phyloP scores from a whole-genome alignment of 2,797 vertebrate genomes.

The Enteromius unitaeniatus region DNA sequence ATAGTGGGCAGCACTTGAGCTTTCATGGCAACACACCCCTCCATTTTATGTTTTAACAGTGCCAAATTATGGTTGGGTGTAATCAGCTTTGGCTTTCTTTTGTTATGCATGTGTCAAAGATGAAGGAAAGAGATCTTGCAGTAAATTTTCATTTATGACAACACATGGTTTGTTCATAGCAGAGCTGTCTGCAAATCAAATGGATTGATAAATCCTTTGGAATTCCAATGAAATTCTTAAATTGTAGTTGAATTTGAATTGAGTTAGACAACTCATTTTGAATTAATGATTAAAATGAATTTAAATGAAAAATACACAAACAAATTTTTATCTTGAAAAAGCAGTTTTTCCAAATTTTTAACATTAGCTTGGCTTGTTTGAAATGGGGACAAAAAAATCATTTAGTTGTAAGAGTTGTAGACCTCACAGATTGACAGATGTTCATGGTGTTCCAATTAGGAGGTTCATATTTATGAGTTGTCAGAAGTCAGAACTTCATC shows the following conservation, averaged over 20 bases:
- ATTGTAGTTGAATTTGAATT: neutral
- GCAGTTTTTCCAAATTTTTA: neutral
- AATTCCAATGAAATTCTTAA: neutral
- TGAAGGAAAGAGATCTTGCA: neutral
- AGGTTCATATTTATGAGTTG: neutral
- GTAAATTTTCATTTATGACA: neutral
- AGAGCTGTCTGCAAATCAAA: neutral
- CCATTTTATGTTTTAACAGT: slow-evolving; percentile 14
- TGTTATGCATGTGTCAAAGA: neutral
- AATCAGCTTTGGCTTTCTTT: neutral
- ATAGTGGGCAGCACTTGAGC: neutral
- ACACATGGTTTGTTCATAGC: neutral
- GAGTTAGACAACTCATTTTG: neutral
- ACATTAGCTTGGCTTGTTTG: too few species aligned
- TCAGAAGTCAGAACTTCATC: too few species aligned
- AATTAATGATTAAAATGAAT: neutral
- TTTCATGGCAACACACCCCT: neutral
- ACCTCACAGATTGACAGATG: too few species aligned
- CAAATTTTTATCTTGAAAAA: neutral
- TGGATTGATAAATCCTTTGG: neutral
- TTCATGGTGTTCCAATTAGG: too few species aligned
- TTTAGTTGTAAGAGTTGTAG: too few species aligned
- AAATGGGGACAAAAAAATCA: too few species aligned
- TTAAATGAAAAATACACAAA: neutral
- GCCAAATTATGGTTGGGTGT: neutral